These are phyloP conservation scores for Podarcis muralis DNA, from an alignment of 2,113 vertebrate genomes.

Conservation along the genomic window DNA sequence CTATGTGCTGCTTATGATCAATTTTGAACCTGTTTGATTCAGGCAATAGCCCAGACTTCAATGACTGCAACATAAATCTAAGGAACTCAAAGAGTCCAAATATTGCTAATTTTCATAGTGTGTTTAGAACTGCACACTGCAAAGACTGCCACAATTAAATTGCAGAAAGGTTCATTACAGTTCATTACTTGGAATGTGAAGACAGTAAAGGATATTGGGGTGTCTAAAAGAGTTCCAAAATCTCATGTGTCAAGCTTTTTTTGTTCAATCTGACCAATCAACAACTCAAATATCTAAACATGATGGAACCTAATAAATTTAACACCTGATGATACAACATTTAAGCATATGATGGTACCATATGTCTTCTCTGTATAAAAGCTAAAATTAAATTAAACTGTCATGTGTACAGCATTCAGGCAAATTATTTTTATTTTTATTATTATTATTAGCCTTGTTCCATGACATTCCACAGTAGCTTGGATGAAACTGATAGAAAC, in stretches of 20 bases:
- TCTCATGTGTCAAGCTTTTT: background rate
- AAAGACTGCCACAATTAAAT: background rate
- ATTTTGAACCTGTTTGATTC: background rate
- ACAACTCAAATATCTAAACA: background rate
- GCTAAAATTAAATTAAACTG: background rate
- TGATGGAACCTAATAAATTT: background rate
- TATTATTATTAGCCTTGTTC: background rate
- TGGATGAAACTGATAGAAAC: background rate
- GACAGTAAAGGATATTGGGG: background rate
- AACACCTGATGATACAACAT: background rate
- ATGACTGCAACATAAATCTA: background rate
- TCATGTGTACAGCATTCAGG: background rate
- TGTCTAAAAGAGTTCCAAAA: background rate
- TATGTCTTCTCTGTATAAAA: background rate
- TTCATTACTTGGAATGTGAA: too few species aligned
- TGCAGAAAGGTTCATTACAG: background rate
- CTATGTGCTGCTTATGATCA: background rate
- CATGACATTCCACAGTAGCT: background rate
- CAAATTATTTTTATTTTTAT: background rate
- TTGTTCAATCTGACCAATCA: background rate
- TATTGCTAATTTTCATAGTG: background rate
- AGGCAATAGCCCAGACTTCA: background rate
- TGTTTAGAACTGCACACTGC: background rate
- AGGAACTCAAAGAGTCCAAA: background rate
- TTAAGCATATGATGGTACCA: background rate